Evolutionary conservation across 2,797 vertebrate genomes (phyloP).

Genomic region (Emydoidea blandingii): DNA sequence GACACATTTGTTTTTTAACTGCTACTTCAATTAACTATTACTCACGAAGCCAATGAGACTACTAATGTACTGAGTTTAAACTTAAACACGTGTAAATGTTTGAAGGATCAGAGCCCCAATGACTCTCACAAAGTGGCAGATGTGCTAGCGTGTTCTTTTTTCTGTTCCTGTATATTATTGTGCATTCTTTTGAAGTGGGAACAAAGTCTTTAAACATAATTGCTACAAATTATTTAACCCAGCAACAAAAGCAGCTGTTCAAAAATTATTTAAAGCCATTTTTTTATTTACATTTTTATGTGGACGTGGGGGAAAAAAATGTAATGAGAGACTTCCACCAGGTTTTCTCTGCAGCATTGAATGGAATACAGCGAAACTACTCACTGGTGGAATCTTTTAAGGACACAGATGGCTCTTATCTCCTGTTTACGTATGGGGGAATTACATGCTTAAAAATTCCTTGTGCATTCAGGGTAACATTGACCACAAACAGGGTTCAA

Average conservation of each 20-base stretch:
- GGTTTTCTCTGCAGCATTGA: neutral
- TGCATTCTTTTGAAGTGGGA: neutral
- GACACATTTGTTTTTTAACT: neutral
- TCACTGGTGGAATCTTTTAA: neutral
- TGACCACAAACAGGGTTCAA: neutral
- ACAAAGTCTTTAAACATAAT: neutral
- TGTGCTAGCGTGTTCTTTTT: neutral
- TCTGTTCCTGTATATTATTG: neutral
- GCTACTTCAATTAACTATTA: neutral
- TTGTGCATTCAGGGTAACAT: neutral
- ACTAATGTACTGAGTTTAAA: neutral
- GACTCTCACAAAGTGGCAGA: neutral
- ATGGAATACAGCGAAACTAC: neutral
- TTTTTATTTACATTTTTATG: neutral
- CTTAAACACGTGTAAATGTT: neutral
- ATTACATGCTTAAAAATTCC: neutral
- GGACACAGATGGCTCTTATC: neutral
- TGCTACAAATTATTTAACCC: neutral
- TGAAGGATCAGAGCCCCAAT: neutral
- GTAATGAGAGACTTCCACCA: neutral
- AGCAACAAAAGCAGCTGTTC: neutral
- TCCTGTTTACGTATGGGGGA: neutral
- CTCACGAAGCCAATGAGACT: neutral
- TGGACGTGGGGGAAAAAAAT: neutral
- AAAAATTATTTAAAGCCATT: neutral